Conservation (phyloP, 1,140 invertebrate genomes). For the Sinonovacula constricta region DNA sequence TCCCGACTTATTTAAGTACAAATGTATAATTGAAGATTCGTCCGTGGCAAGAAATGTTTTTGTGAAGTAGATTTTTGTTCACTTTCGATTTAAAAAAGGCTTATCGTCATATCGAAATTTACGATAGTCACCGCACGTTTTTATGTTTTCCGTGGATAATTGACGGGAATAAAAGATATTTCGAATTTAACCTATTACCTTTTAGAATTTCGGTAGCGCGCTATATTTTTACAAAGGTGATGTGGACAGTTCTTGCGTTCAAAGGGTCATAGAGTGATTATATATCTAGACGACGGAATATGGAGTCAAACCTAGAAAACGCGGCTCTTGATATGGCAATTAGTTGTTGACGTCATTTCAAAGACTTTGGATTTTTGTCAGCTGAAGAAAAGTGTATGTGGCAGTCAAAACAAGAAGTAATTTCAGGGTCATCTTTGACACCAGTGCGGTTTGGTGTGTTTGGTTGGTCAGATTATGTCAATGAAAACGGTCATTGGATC, state of each 20-base stretch:
- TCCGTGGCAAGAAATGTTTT: slow-evolving; percentile 5
- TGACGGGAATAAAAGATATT: background rate
- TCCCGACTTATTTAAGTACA: slow-evolving; percentile 26
- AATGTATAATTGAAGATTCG: slow-evolving; percentile 21
- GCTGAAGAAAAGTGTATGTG: slow-evolving; percentile 34
- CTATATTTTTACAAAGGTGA: slow-evolving; percentile 25
- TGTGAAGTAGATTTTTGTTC: slow-evolving; percentile 18
- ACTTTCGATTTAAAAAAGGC: slow-evolving; percentile 42
- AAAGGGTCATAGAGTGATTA: slow-evolving; percentile 15
- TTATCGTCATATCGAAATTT: slow-evolving; percentile 37
- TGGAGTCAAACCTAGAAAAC: background rate
- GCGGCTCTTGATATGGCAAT: background rate
- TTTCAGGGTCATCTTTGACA: too few relatives aligned
- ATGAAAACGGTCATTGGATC: too few relatives aligned
- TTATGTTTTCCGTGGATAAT: slow-evolving; percentile 32
- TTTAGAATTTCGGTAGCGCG: slow-evolving; percentile 24
- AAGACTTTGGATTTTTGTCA: slow-evolving; percentile 17
- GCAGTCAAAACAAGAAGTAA: background rate
- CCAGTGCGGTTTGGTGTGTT: too few relatives aligned
- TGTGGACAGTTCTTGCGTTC: slow-evolving; percentile 20
- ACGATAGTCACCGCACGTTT: background rate
- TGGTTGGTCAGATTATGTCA: too few relatives aligned
- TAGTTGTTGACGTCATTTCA: background rate
- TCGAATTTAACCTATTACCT: slow-evolving; percentile 21
- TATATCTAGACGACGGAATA: slow-evolving; percentile 26